Percentiles rank a stretch among this genome's conserved stretches.
These are phyloP conservation scores for Rhorus exstirpatorius DNA, from an alignment of 2,888 invertebrate genomes.

Conservation along the genomic window DNA sequence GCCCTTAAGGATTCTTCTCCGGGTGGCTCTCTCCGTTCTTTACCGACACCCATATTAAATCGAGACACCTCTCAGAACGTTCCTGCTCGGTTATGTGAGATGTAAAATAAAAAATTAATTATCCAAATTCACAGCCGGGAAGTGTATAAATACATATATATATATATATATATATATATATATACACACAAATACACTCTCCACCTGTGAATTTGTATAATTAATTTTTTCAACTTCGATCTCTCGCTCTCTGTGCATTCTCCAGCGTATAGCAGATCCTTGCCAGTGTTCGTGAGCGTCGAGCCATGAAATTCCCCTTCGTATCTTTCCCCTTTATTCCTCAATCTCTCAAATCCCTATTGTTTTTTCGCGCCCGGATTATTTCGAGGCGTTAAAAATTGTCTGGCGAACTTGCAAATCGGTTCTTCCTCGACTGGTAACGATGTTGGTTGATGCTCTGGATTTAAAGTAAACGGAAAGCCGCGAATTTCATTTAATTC, in stretches of 20 bases:
- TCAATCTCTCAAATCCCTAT: constrained; percentile 37
- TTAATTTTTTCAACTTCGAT: constrained; percentile 74
- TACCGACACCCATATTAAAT: constrained; percentile 64
- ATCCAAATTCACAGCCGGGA: constrained; percentile 43
- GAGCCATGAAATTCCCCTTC: constrained; percentile 62
- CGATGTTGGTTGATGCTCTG: too few relatives aligned
- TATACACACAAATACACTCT: too few relatives aligned
- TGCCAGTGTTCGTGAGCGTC: constrained; percentile 50
- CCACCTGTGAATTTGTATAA: constrained; percentile 75
- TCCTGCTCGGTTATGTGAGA: constrained; percentile 6
- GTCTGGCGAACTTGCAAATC: background rate
- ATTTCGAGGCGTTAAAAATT: constrained; percentile 2
- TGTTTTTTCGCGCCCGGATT: constrained; percentile 31
- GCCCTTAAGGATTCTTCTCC: constrained; percentile 70
- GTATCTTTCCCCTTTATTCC: constrained; percentile 13
- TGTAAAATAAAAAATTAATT: constrained; percentile 47
- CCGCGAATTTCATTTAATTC: too few relatives aligned
- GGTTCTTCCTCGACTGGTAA: background rate
- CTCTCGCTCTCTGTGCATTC: background rate
- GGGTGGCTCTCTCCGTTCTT: constrained; percentile 44
- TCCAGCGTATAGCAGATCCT: constrained; percentile 43
- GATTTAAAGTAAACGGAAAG: too few relatives aligned
- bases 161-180: too few relatives aligned
- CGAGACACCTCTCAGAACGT: constrained; percentile 53
- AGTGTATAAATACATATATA: constrained; percentile 36